Evolutionary conservation across 2,888 invertebrate genomes (phyloP), one percentile per base, ranked within the genome.

Genomic region (Terebella lapidaria): DNA sequence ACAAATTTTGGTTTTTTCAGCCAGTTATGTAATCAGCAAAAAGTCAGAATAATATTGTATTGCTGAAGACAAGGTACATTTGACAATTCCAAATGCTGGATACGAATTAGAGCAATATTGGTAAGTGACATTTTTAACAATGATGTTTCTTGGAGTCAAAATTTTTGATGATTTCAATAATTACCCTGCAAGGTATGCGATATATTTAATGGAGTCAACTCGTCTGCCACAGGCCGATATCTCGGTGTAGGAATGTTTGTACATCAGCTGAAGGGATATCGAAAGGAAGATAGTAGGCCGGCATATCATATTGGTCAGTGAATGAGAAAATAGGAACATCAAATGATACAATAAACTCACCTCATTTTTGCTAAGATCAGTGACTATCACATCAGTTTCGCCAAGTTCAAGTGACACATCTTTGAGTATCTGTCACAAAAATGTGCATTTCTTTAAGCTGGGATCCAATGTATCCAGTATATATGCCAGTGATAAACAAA

Each of bases 181-280:
- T 79, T 78, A 87, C 87, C 87, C 86, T 47, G 86, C 84, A 69
- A 87, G 85, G 70, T 85, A 87, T 27, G 85, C 85, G 76, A 86
- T 86, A 73, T 85, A 83, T 68, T 83, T 77, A 18, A 85, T 82
- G 69, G 82, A 81, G 65, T 83, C 81, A 3, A 81, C 79, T 15
- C 85, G 81, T 58, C 85, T 81, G 18, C 87, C 87, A 77, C 87
- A 87, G 0, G 87, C 84, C 1, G 87, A 86, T 64, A 87, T 86
- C 74, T 86, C 85, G 81, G 87, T 87, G 72, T 85, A 87, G 54
- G 84, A 84, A 74, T 86, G 86, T 59, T 84, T 82, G 63, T 85
- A 74, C 26, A 86, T 65, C 15, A 83, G 67, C 85, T 86, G 72
- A 61, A 82, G 22, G 24, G 5, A 22, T 5, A 49, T 49, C 5